A percentile compares a stretch with the other conserved stretches of the same genome.
phyloP scores from a whole-genome alignment of 2,888 invertebrate genomes.

The Trichogramma evanescens region DNA sequence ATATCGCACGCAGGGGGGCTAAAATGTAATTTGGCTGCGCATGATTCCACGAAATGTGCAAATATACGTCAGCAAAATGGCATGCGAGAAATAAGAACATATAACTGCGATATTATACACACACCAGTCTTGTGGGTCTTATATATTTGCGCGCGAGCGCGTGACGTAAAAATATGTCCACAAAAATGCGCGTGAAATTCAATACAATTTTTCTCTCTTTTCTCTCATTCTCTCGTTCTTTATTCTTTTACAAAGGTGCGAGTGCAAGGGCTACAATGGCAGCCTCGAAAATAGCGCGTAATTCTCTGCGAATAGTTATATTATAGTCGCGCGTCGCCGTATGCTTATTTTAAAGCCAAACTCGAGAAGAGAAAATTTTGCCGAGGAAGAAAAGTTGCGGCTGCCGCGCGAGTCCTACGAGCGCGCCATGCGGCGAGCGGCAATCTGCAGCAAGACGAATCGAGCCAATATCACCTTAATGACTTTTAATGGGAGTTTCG shows the following conservation, averaged over 20 bases:
- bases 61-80: conserved; percentile 7
- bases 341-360: conserved; percentile 4
- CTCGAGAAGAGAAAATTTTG: conserved; percentile 12
- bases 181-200: not conserved
- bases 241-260: too few species aligned
- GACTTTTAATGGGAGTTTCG: conserved; percentile 45
- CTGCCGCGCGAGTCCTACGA: not conserved
- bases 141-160: conserved; percentile 21
- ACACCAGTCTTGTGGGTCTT: conserved; percentile 21
- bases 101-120: conserved; percentile 26
- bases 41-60: not conserved
- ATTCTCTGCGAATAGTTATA: conserved; percentile 4
- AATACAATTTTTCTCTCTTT: not conserved
- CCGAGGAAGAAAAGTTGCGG: not conserved
- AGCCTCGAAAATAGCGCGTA: not conserved
- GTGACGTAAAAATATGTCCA: conserved; percentile 9
- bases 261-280: too few species aligned
- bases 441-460: conserved; percentile 33
- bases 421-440: not conserved
- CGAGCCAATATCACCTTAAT: conserved; percentile 44
- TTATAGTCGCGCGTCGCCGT: not conserved
- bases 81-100: conserved; percentile 23
- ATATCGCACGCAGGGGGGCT: too few species aligned
- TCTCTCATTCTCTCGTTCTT: too few species aligned
- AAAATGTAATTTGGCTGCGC: too few species aligned